These are phyloP conservation scores for Hoplostethus mediterraneus DNA, from an alignment of 2,797 vertebrate genomes.

Conservation along the genomic window DNA sequence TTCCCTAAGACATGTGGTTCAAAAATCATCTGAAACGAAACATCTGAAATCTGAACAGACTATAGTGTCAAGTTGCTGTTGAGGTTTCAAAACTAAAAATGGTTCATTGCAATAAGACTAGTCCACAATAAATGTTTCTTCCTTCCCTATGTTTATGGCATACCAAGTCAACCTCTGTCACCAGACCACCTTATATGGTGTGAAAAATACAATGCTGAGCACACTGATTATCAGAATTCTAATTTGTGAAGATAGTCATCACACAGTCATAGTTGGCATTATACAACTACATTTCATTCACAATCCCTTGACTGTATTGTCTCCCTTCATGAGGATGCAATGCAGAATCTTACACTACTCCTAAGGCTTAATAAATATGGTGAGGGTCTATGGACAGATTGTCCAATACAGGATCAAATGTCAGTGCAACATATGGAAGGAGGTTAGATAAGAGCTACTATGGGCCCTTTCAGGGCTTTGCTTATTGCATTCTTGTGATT, in stretches of 20 bases:
- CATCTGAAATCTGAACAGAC: conserved; percentile 72
- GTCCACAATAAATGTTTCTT: conserved; percentile 61
- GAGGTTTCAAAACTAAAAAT: conserved; percentile 68
- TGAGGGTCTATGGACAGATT: conserved; percentile 80
- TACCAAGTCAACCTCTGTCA: conserved; percentile 57
- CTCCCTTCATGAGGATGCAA: conserved; percentile 74
- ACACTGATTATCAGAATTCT: conserved; percentile 72
- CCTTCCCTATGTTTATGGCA: conserved; percentile 62
- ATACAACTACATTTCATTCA: conserved; percentile 71
- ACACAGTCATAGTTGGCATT: conserved; percentile 66
- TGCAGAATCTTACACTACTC: conserved; percentile 70
- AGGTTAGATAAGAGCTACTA: conserved; percentile 82
- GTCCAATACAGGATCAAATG: conserved; percentile 80
- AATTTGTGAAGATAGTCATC: conserved; percentile 67
- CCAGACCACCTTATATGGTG: conserved; percentile 49
- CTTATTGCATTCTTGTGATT: conserved; percentile 85
- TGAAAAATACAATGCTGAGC: conserved; percentile 57
- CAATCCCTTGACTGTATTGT: conserved; percentile 60
- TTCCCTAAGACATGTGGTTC: conserved; percentile 79
- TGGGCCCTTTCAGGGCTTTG: conserved; percentile 79
- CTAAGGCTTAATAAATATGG: conserved; percentile 84
- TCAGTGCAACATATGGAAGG: conserved; percentile 82
- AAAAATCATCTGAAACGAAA: conserved; percentile 65
- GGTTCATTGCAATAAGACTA: conserved; percentile 71
- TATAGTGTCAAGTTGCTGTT: conserved; percentile 51